A percentile compares a stretch with the other conserved stretches of the same genome.
Conservation (phyloP, 2,888 invertebrate species). For the Pollenia angustigena region DNA sequence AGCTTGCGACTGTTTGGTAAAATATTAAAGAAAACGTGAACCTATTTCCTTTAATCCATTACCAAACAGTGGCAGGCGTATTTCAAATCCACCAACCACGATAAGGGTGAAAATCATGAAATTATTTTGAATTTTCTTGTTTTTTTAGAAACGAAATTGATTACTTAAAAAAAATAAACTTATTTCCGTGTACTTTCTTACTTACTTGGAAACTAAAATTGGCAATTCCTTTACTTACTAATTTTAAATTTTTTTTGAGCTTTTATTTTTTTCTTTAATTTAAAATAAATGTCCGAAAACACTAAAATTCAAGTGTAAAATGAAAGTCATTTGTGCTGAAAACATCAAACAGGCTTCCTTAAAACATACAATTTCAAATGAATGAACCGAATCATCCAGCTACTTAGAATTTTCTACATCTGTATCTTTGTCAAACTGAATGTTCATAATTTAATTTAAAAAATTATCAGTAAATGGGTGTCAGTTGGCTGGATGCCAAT, state of each 20-base stretch:
- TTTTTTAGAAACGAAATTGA: no score
- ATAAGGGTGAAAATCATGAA: no score
- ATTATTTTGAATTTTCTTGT: no score
- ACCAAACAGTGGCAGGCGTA: no score
- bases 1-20: no score
- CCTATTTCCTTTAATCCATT: no score
- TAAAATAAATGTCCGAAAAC: neutral
- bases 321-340: neutral
- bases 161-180: no score
- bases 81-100: no score
- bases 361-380: constrained; percentile 35
- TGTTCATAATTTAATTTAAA: constrained; percentile 16
- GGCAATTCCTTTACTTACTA: no score
- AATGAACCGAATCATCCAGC: constrained; percentile 11
- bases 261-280: neutral
- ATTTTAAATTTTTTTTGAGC: neutral
- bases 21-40: no score
- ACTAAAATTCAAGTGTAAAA: neutral
- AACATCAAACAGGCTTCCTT: neutral
- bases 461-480: neutral
- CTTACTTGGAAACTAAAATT: no score
- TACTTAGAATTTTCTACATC: neutral
- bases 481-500: constrained; percentile 47
- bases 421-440: neutral
- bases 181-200: no score